A percentile compares a stretch with the other conserved stretches of the same genome.
phyloP scores from a whole-genome alignment of 2,797 vertebrate genomes.

The Astyanax mexicanus region DNA sequence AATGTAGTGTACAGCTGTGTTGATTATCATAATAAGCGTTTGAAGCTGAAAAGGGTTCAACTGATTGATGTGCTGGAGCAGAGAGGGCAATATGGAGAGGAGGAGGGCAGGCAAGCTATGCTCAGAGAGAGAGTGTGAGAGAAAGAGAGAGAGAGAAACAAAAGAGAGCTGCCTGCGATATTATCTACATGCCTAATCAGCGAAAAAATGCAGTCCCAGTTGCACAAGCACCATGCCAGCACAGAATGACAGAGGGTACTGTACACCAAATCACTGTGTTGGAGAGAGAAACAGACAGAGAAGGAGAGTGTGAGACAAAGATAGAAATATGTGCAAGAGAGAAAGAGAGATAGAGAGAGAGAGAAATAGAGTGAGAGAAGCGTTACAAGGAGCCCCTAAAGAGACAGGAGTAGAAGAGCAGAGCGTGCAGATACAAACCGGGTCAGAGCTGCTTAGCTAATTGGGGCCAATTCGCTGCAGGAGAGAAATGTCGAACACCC shows the following conservation, averaged over 20 bases:
- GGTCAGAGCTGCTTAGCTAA: conserved; percentile 99
- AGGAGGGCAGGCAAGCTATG: conserved; percentile 66
- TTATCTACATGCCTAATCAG: conserved; percentile 95
- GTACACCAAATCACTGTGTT: conserved; percentile 99
- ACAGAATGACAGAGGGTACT: conserved; percentile 99
- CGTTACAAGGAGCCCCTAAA: conserved; percentile 85
- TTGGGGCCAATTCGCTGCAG: conserved; percentile 99
- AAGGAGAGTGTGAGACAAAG: conserved; percentile 82
- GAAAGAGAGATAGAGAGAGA: conserved; percentile 60
- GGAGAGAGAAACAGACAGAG: conserved; percentile 93
- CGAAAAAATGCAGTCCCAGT: conserved; percentile 94
- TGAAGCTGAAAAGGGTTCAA: not conserved
- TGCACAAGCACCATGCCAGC: conserved; percentile 99
- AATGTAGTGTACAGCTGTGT: not conserved
- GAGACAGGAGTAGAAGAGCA: conserved; percentile 92
- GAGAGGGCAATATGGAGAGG: conserved; percentile 49
- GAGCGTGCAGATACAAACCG: conserved; percentile 99
- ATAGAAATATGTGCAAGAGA: conserved; percentile 75
- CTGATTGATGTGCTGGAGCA: not conserved
- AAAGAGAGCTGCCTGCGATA: conserved; percentile 92
- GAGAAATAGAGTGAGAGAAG: conserved; percentile 77
- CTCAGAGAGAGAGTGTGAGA: conserved; percentile 49
- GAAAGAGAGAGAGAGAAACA: conserved; percentile 58
- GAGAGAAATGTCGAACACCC: conserved; percentile 99
- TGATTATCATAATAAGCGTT: not conserved